These are phyloP conservation scores for Cyanocitta stelleri DNA, from an alignment of 2,113 vertebrate genomes.

Conservation along the genomic window DNA sequence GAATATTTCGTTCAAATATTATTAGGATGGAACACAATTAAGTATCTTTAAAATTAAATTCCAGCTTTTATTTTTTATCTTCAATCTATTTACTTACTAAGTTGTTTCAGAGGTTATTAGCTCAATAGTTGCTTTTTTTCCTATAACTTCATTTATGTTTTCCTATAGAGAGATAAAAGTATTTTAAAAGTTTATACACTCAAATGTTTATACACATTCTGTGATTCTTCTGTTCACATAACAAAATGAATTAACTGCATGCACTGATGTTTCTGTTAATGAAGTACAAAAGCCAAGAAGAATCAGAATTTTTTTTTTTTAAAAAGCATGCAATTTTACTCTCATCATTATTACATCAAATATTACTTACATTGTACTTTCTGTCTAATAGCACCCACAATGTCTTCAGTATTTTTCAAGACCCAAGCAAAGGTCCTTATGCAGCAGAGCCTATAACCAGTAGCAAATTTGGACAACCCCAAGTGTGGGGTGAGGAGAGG, in stretches of 20 bases:
- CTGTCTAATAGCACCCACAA: neutral
- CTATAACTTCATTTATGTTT: neutral
- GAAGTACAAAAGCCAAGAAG: neutral
- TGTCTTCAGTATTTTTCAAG: neutral
- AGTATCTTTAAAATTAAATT: neutral
- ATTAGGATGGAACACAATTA: neutral
- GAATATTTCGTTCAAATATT: neutral
- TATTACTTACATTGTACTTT: neutral
- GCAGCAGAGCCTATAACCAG: neutral
- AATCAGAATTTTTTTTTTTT: neutral
- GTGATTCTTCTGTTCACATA: neutral
- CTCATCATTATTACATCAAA: neutral
- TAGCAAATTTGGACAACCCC: neutral
- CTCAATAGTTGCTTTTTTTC: neutral
- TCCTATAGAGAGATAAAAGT: neutral
- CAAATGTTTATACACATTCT: neutral
- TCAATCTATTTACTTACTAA: neutral
- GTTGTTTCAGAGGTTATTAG: neutral
- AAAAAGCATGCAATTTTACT: neutral
- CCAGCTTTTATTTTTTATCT: neutral
- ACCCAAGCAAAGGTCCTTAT: neutral
- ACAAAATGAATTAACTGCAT: neutral
- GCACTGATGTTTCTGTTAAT: neutral
- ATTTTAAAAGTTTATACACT: neutral
- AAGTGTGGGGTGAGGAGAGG: accelerated